Base-by-base conservation (phyloP, 2,797 vertebrate genomes). In the Clamator glandarius region DNA sequence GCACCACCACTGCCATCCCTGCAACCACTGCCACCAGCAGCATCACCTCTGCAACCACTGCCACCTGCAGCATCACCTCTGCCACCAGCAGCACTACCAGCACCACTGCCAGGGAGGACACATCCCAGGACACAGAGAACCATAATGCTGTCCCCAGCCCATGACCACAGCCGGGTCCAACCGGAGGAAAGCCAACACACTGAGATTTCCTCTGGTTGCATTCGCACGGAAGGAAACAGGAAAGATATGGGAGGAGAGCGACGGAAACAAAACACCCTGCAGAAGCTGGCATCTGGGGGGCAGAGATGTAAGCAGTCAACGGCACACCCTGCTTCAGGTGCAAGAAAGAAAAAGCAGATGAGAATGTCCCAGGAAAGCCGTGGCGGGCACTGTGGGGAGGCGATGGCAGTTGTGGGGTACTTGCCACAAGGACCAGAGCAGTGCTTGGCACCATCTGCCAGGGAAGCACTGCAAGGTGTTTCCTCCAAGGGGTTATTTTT, bases 131-230 rank as follows among this genome's bases (percentile, higher is more conserved):
- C 2, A 0, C 3, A 11, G 61, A 44, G 6, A 90, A 36, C 19
- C 19, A 33, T 3, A 15, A 26, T 2, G 18, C 41, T 2, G 18
- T 36, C 61, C 44, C 35, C 73, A 89, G 51, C 33, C 39, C 1
- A 1, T 5, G 13, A 58, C 31, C 0, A 1, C 48, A 92, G 78
- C 58, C 4, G 20, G 68, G 46, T 46, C n/a, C 8, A 4, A 68
- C 55, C 55, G 50, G 63, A 92, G 80, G 77, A 83, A 90, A 93
- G 46, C 24, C 46, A 67, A 35, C 0, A 0, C 0, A 2, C 51
- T 50, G 72, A 73, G 54, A 69, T 28, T 96, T 96, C 96, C 93
- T 87, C 80, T 2, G 11, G 84, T 58, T 2, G 2, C 61, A 94
- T 90, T 92, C 1, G 36, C 2, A 3, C 0, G 12, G 92, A 94